These are phyloP conservation scores for Todiramphus saurophagus DNA, from an alignment of 2,113 vertebrate species.

Conservation along the genomic window DNA sequence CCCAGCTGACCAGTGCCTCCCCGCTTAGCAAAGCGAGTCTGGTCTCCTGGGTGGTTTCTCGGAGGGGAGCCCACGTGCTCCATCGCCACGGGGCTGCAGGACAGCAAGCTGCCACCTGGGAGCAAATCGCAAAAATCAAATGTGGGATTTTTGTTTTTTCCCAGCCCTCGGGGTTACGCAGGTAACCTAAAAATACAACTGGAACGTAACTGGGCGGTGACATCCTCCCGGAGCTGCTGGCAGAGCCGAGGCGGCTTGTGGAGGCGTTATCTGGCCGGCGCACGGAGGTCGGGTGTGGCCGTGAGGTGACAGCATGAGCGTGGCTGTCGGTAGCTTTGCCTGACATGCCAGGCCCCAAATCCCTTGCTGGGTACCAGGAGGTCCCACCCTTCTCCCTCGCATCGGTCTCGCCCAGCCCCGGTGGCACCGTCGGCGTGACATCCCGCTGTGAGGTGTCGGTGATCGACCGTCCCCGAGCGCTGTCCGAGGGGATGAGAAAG, in stretches of 20 bases:
- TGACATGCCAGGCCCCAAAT: neutral
- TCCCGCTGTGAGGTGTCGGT: neutral
- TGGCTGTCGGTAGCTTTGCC: neutral
- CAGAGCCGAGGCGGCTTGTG: neutral
- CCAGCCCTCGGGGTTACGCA: neutral
- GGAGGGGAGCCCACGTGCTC: fast-evolving
- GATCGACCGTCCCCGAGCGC: neutral
- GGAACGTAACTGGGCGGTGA: neutral
- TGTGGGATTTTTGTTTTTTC: neutral
- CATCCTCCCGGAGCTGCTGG: neutral
- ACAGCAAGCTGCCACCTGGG: neutral
- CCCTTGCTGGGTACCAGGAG: neutral
- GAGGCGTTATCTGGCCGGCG: neutral
- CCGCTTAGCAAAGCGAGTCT: neutral
- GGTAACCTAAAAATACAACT: conserved; percentile 24
- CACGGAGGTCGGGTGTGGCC: neutral
- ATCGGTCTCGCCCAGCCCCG: fast-evolving
- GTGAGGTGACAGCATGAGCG: neutral
- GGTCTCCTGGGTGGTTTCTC: neutral
- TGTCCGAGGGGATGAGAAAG: fast-evolving
- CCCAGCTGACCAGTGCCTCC: neutral
- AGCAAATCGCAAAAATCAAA: neutral
- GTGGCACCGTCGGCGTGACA: neutral
- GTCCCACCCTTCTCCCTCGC: neutral
- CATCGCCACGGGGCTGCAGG: neutral